Conservation (phyloP, 2,797 vertebrate species). For the Melanotaenia nigrans region DNA sequence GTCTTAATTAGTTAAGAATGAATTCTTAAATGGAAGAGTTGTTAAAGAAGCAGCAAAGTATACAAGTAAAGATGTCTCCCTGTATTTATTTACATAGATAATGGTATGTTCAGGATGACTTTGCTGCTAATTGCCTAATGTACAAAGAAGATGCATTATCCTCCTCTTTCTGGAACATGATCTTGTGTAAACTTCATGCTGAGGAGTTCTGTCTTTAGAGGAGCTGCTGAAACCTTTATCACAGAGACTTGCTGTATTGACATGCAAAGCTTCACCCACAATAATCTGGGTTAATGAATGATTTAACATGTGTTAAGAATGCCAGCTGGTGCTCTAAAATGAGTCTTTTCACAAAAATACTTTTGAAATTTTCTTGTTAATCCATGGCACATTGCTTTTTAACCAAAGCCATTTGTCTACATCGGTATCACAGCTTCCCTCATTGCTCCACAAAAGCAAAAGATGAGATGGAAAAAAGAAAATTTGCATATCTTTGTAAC, state of each 20-base stretch:
- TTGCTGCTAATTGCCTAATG: not conserved
- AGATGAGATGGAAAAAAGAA: not conserved
- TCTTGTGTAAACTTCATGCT: not conserved
- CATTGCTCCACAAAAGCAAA: not conserved
- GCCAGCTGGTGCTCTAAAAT: not conserved
- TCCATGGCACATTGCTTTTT: too few species aligned
- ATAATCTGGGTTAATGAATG: not conserved
- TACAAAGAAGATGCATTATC: not conserved
- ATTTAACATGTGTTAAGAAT: constrained; percentile 9
- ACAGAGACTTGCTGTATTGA: not conserved
- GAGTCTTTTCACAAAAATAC: not conserved
- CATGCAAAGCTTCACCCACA: constrained; percentile 1
- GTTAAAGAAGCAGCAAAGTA: too few species aligned
- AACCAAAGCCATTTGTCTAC: too few species aligned
- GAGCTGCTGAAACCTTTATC: not conserved
- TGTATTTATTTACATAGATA: not conserved
- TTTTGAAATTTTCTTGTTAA: not conserved
- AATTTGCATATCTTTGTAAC: not conserved
- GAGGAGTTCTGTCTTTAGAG: not conserved
- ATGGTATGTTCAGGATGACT: not conserved
- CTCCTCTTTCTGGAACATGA: not conserved
- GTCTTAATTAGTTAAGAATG: not conserved
- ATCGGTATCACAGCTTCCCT: too few species aligned
- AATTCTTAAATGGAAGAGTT: not conserved
- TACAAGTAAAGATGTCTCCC: not conserved